Conservation (phyloP, 2,888 invertebrate species). For the Parapristionchus giblindavisi region DNA sequence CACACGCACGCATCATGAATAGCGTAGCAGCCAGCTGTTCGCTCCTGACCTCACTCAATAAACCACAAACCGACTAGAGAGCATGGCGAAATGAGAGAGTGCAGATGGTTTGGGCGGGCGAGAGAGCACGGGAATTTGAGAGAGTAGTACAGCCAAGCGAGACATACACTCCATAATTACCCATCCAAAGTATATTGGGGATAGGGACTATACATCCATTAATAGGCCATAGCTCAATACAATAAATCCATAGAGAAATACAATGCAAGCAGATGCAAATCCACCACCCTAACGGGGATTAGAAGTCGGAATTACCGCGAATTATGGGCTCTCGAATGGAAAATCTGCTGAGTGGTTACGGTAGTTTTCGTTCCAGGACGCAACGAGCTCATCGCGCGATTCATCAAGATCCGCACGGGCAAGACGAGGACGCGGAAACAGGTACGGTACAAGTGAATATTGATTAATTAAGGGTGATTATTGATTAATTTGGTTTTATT, state of each 20-base stretch:
- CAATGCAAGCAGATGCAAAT: conserved; percentile 21
- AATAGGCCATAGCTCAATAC: too few relatives aligned
- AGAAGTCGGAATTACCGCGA: background rate
- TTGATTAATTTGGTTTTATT: background rate
- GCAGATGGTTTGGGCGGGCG: background rate
- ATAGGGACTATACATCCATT: too few relatives aligned
- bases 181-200: too few relatives aligned
- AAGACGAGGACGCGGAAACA: conserved; percentile 99
- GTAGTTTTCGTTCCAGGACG: conserved; percentile 81
- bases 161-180: too few relatives aligned
- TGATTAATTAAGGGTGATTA: background rate
- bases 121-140: background rate
- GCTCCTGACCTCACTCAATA: background rate
- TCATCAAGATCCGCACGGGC: conserved; percentile 98
- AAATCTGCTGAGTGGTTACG: background rate
- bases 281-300: too few relatives aligned
- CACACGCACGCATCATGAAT: background rate
- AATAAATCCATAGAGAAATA: background rate
- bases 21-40: conserved; percentile 8
- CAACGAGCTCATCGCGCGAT: conserved; percentile 99
- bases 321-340: background rate
- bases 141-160: too few relatives aligned
- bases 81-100: background rate
- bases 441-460: conserved; percentile 13
- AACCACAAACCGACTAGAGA: background rate